Conservation (phyloP, 2,888 invertebrate genomes). For the Melanchra persicariae region DNA sequence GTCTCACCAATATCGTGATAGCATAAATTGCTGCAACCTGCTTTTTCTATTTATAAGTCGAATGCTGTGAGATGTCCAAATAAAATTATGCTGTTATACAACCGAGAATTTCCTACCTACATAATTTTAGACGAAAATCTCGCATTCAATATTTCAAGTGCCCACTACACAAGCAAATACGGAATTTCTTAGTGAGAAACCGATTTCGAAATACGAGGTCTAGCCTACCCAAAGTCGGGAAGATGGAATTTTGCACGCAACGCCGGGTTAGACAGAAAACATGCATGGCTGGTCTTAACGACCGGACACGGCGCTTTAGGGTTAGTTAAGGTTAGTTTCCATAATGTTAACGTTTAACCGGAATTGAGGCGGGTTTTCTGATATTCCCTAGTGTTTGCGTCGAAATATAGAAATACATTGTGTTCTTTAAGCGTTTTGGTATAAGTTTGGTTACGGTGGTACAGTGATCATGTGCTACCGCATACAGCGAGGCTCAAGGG, state of each 20-base stretch:
- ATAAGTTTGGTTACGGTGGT: too few species aligned
- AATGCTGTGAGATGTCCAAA: neutral
- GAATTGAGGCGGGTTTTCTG: constrained; percentile 47
- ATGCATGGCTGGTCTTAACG: constrained; percentile 64
- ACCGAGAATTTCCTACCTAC: neutral
- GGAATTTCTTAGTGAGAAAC: constrained; percentile 32
- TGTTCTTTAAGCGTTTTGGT: neutral
- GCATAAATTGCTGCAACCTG: neutral
- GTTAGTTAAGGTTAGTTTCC: constrained; percentile 59
- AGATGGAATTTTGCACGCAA: constrained; percentile 65
- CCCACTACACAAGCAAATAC: constrained; percentile 14
- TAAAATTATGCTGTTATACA: neutral
- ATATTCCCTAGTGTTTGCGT: constrained; percentile 6
- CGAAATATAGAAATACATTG: neutral
- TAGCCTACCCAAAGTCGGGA: constrained; percentile 34
- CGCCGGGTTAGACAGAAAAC: constrained; percentile 38
- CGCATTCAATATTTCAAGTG: constrained; percentile 51
- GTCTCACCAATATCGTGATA: neutral
- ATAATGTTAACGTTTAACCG: constrained; percentile 53
- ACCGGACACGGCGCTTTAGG: constrained; percentile 55
- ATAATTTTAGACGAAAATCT: constrained; percentile 17
- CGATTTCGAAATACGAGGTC: constrained; percentile 40
- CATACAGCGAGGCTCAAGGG: too few species aligned
- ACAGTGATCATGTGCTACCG: too few species aligned
- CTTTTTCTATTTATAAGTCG: neutral